Conservation (phyloP, 2,113 vertebrate species). For the Brachypteracias leptosomus region DNA sequence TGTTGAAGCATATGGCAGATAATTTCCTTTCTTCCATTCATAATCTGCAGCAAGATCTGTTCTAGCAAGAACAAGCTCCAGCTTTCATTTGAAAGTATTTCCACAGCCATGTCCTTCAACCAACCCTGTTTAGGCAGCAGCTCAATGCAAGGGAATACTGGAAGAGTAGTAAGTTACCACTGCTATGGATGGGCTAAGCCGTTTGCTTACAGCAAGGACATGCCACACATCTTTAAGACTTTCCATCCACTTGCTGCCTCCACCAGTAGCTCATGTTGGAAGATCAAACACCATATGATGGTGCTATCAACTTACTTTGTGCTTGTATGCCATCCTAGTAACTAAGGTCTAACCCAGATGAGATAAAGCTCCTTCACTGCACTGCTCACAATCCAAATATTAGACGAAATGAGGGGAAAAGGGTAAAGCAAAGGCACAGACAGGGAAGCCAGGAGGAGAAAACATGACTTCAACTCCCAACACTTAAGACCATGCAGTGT, state of each 20-base stretch:
- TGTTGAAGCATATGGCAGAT: conserved; percentile 43
- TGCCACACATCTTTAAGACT: not conserved
- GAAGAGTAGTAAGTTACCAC: not conserved
- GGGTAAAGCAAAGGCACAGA: not conserved
- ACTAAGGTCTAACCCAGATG: not conserved
- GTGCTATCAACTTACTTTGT: not conserved
- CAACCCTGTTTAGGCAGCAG: not conserved
- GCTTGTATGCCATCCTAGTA: not conserved
- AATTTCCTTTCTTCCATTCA: conserved; percentile 32
- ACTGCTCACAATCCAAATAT: accelerated
- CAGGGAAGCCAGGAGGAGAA: not conserved
- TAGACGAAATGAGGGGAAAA: not conserved
- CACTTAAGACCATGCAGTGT: accelerated
- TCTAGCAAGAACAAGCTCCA: not conserved
- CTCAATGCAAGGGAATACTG: accelerated
- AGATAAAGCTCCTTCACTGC: not conserved
- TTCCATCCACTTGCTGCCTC: not conserved
- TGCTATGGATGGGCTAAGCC: not conserved
- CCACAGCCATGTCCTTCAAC: not conserved
- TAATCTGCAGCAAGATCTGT: not conserved
- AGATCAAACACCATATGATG: not conserved
- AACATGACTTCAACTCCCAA: not conserved
- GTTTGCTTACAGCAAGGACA: not conserved
- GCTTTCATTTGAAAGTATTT: not conserved
- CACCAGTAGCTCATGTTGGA: not conserved